Percentiles rank a stretch among this genome's conserved stretches.
phyloP scores from a whole-genome alignment of 2,113 vertebrate genomes.

The Pteruthius melanotis region DNA sequence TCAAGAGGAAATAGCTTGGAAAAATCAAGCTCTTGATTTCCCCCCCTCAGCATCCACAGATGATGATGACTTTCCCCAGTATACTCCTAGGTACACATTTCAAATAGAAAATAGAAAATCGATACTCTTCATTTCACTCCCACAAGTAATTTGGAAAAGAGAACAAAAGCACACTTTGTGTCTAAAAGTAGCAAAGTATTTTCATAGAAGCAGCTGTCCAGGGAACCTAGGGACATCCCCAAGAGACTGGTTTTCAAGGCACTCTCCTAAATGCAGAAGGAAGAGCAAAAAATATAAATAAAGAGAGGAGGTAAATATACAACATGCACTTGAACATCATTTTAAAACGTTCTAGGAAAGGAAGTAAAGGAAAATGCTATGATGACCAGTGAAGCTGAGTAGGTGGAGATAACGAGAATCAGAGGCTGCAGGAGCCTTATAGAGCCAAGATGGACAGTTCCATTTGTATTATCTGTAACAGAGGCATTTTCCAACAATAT shows the following conservation, averaged over 20 bases:
- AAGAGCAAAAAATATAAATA: not conserved
- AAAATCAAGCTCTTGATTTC: not conserved
- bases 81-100: not conserved
- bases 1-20: not conserved
- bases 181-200: not conserved
- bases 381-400: not conserved
- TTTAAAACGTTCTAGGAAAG: not conserved
- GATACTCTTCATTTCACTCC: not conserved
- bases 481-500: not conserved
- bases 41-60: not conserved
- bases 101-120: not conserved
- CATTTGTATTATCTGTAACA: not conserved
- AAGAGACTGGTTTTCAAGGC: not conserved
- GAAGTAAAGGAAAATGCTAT: not conserved
- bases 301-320: not conserved
- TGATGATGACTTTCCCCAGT: not conserved
- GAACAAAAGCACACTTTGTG: not conserved
- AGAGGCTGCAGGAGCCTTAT: not conserved
- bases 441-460: not conserved
- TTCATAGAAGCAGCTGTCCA: not conserved
- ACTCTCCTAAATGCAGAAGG: not conserved
- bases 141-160: not conserved
- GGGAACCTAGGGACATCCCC: not conserved
- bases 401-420: not conserved
- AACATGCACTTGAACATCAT: accelerated